Conservation (phyloP, 2,113 vertebrate genomes). For the Mellivora capensis region DNA sequence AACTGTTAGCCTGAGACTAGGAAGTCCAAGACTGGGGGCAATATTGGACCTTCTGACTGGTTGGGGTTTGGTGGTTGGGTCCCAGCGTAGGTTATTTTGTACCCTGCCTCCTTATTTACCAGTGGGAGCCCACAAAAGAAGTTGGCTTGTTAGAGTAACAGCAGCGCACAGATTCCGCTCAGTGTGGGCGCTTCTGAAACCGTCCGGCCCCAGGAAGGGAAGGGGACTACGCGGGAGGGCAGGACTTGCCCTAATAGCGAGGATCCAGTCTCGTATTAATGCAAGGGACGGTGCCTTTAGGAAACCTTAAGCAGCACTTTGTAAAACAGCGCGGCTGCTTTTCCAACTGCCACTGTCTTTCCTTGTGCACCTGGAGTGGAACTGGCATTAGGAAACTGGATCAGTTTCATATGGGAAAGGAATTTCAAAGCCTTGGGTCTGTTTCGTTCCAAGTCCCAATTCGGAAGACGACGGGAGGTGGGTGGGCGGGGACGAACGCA, state of each 20-base stretch:
- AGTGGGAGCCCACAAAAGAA: not conserved
- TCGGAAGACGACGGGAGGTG: accelerated
- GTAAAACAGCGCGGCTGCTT: not conserved
- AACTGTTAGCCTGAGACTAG: not conserved
- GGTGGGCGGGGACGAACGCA: not conserved
- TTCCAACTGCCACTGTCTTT: not conserved
- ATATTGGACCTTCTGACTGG: not conserved
- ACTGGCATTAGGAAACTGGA: not conserved
- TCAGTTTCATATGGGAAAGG: not conserved
- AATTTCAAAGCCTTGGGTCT: not conserved
- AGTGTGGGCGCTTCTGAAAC: not conserved
- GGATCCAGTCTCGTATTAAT: not conserved
- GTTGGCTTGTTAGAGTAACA: no score
- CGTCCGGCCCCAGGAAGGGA: accelerated
- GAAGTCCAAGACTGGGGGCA: not conserved
- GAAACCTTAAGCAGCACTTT: not conserved
- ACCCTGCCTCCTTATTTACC: not conserved
- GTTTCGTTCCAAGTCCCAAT: not conserved
- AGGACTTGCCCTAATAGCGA: accelerated
- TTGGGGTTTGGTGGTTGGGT: not conserved
- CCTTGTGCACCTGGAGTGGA: no score
- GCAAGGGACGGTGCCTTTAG: not conserved
- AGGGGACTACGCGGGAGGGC: accelerated
- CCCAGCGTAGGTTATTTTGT: not conserved
- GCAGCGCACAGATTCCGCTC: no score